A percentile compares a stretch with the other conserved stretches of the same genome.
Evolutionary conservation across 1,140 invertebrate genomes (phyloP).

Genomic region (Penaeus chinensis): DNA sequence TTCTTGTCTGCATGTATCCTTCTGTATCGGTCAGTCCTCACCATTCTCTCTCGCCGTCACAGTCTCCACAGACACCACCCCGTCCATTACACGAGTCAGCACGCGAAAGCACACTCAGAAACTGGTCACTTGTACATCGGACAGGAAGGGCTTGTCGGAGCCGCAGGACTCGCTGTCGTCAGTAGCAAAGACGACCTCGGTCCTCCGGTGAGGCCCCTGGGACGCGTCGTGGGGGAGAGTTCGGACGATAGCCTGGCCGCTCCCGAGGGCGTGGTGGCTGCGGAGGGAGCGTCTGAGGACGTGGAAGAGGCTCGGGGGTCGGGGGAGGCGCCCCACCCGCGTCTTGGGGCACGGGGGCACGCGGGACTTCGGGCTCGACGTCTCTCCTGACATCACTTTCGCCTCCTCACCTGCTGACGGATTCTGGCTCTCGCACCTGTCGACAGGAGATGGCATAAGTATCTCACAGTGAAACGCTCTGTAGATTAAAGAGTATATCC

Average conservation of each 20-base stretch:
- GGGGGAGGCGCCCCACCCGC: neutral
- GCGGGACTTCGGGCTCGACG: too few relatives aligned
- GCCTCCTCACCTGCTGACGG: too few relatives aligned
- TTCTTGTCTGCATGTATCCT: too few relatives aligned
- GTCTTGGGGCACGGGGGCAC: too few relatives aligned
- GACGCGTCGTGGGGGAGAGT: neutral
- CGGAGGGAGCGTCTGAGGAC: neutral
- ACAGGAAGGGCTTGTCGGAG: constrained; percentile 24
- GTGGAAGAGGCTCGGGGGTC: constrained; percentile 15
- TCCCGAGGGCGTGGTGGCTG: neutral
- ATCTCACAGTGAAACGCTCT: too few relatives aligned
- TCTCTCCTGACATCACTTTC: too few relatives aligned
- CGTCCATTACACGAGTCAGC: neutral
- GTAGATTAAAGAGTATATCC: too few relatives aligned
- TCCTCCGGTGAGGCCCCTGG: neutral
- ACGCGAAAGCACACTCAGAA: neutral
- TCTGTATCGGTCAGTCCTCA: too few relatives aligned
- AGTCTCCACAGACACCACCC: neutral
- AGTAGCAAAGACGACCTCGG: neutral
- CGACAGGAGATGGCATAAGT: too few relatives aligned
- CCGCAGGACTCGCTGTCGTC: constrained; percentile 32
- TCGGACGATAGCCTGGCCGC: neutral
- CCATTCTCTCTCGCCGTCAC: too few relatives aligned
- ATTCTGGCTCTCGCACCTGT: too few relatives aligned
- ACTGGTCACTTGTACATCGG: neutral